Evolutionary conservation across 2,797 vertebrate species (phyloP), one percentile per base, ranked within the genome.

Genomic region (Gymnopithys bicolor): DNA sequence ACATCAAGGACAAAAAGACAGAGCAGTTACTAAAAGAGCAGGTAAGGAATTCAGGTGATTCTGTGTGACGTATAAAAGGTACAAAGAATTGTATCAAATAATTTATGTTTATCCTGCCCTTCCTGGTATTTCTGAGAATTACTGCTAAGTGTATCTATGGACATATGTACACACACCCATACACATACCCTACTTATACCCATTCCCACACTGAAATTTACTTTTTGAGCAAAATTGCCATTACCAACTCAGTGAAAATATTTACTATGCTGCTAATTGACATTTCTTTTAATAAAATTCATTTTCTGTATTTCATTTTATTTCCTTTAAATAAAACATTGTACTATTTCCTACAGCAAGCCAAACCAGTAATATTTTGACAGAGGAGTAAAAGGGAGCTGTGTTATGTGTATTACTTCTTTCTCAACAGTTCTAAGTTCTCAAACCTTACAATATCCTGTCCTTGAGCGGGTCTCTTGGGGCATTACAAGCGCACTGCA

Each of bases 21-120:
- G 74, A 87, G 37, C 71, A 35, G 22, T 64, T 86, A 60, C 77
- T 96, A 52, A 94, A 85, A 91, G 32, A 17, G 32, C 63, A 87
- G 96, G 97, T 97, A 95, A 96, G 94, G 13, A 67, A 79, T 71
- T 64, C 18, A 71, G 22, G 7, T 76, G 32, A 48, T 90, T 90
- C 23, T 66, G 5, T 56, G 32, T 66, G 7, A 68, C 63, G 11
- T 60, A 11, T 22, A 67, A 56, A 60, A 51, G 43, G 22, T 71
- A 37, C 24, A 55, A 67, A 67, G 45, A 83, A 68, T 82, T 3
- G 1, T 53, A 68, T 43, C 19, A 56, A 89, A 76, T 8, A 69
- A 13, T 62, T 68, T 51, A 59, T 46, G 35, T 21, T 51, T 84
- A 28, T 41, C 18, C 70, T 90, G 39, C 8, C 7, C 6, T 69